Evolutionary conservation across 2,888 invertebrate genomes (phyloP), one percentile per base, ranked within the genome.

Genomic region (Listrodromus nycthemerus): DNA sequence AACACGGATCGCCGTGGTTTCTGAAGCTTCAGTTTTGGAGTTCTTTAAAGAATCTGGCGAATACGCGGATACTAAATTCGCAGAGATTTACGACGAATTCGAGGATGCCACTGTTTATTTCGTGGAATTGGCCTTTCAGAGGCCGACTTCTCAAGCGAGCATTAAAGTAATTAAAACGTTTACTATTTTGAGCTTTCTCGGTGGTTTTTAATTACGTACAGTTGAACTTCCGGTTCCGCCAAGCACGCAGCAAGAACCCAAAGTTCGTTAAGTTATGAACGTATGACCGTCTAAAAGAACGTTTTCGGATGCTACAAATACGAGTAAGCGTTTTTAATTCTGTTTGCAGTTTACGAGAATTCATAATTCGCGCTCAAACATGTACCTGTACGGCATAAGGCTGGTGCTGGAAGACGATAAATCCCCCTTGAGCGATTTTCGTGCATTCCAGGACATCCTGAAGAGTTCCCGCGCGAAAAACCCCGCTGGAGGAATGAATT

Each of bases 11-110:
- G 91, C 91, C 27, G 80, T 94, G 58, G 93, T 93, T 50, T 94
- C 94, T 3, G 94, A 94, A 89, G 94, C 93, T 10, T 92, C 92
- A 13, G 90, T 94, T n/a, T 86, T 94, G 75, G 94, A 94, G 88
- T 89, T 94, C 80, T 94, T 93, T 85, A 94, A 94, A 75, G 91
- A 93, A 83, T 92, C 86, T 76, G 94, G 93, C 50, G 94, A 94
- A 88, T 94, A 94, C 84, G 88, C 93, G 2, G 90, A 88, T 8
- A 94, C 94, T 19, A 85, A 88, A 48, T 90, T 91, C 78, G 92
- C 93, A 4, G 92, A 93, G 37, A 90, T 93, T 65, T 82, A 94
- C 65, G 93, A 94, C 75, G 92, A 94, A 70, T 92, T 91, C 86
- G 91, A 93, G 80, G 92, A 90, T 67, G 92, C 92, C 85, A 87